Evolutionary conservation across 2,113 vertebrate species (phyloP).

Genomic region (Smithornis capensis): DNA sequence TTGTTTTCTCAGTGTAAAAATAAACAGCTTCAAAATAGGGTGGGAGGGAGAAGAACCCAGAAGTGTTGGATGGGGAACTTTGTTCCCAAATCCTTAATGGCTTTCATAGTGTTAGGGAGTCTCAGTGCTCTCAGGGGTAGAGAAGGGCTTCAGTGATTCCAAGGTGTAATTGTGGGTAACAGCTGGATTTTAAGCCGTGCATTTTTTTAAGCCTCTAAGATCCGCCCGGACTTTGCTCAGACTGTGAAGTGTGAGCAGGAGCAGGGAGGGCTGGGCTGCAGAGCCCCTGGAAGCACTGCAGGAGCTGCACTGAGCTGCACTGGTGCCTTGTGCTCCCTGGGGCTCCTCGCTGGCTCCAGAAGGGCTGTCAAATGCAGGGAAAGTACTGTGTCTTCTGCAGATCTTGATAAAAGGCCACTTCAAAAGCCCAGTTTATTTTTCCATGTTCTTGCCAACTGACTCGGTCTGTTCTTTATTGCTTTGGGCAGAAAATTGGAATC

Average conservation of each 20-base stretch:
- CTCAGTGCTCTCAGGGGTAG: neutral
- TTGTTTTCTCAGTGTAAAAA: neutral
- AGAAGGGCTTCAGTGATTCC: neutral
- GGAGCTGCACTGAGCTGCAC: neutral
- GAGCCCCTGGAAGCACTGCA: neutral
- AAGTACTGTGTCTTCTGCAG: neutral
- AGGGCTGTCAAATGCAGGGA: neutral
- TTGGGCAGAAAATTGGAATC: slow-evolving; percentile 90
- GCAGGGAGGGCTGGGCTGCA: neutral
- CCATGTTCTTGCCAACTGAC: neutral
- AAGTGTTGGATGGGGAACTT: neutral
- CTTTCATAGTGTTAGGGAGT: neutral
- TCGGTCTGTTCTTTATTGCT: slow-evolving; percentile 1
- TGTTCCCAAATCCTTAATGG: neutral
- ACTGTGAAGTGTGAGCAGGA: neutral
- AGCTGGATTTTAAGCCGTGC: neutral
- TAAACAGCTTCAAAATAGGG: neutral
- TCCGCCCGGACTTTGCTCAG: neutral
- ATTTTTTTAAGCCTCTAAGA: neutral
- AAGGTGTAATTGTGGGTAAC: neutral
- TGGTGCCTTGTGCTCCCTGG: neutral
- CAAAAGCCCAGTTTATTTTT: neutral
- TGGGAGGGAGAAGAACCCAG: neutral
- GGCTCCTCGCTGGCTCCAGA: neutral
- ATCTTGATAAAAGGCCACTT: neutral